Conservation (phyloP, 2,888 invertebrate species). For the Eupithecia abbreviata region DNA sequence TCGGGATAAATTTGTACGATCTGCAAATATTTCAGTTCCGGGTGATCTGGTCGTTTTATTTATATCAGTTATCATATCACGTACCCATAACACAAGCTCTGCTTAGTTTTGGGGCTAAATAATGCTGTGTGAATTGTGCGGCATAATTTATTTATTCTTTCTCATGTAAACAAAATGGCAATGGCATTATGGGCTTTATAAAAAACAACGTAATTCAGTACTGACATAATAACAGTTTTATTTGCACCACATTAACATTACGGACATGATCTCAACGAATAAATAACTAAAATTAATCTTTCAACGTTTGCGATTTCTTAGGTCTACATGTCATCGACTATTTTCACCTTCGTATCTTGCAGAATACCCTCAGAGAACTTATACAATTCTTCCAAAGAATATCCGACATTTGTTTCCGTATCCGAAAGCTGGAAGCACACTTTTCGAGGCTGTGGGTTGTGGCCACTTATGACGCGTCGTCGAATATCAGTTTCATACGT, state of each 20-base stretch:
- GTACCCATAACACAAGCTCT: no score
- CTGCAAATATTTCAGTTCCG: no score
- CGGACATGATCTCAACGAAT: slow-evolving; percentile 76
- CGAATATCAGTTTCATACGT: not conserved
- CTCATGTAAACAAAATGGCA: not conserved
- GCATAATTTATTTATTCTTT: not conserved
- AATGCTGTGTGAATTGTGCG: no score
- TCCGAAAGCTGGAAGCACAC: not conserved
- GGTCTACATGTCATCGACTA: not conserved
- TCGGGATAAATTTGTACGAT: no score
- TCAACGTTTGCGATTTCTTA: not conserved
- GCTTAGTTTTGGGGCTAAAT: no score
- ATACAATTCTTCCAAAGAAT: not conserved
- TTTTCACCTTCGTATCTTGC: not conserved
- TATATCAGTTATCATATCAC: no score
- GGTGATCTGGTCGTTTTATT: no score
- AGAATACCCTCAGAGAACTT: not conserved
- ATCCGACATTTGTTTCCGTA: not conserved
- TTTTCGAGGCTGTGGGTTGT: not conserved
- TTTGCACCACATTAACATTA: slow-evolving; percentile 65
- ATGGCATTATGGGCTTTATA: not conserved
- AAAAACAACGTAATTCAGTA: slow-evolving; percentile 50
- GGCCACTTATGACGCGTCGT: not conserved
- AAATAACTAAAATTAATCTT: slow-evolving; percentile 48
- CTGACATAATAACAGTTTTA: slow-evolving; percentile 61